A percentile compares a stretch with the other conserved stretches of the same genome.
These are phyloP conservation scores for Anoplophora glabripennis DNA, from an alignment of 1,140 invertebrate genomes.

Conservation along the genomic window DNA sequence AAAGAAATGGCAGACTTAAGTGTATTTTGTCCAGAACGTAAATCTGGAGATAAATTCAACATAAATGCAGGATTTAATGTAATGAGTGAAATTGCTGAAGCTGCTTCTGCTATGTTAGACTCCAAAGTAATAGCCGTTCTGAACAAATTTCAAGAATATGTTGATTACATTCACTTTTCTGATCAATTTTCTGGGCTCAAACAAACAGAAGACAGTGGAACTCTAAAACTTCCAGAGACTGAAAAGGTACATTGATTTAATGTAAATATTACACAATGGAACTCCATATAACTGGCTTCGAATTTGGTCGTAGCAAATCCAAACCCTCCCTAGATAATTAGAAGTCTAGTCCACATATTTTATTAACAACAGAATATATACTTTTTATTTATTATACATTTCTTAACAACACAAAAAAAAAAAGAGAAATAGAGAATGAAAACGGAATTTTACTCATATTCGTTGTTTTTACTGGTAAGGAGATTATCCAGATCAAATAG, in stretches of 20 bases:
- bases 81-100: constrained; percentile 89
- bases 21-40: constrained; percentile 88
- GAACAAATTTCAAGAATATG: constrained; percentile 77
- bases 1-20: constrained; percentile 95
- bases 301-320: too few species aligned
- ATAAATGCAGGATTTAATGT: constrained; percentile 77
- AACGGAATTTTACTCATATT: too few species aligned
- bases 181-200: constrained; percentile 92
- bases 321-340: too few species aligned
- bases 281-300: too few species aligned
- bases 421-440: too few species aligned
- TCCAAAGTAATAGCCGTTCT: constrained; percentile 77
- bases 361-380: too few species aligned
- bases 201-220: constrained; percentile 64
- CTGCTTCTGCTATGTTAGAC: constrained; percentile 78
- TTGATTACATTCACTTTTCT: constrained; percentile 97
- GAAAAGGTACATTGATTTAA: constrained; percentile 36
- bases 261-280: too few species aligned
- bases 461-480: too few species aligned
- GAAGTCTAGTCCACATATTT: too few species aligned
- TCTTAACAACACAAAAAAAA: too few species aligned
- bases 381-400: too few species aligned
- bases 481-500: too few species aligned
- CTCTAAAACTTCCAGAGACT: constrained; percentile 45
- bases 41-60: constrained; percentile 80